A percentile compares a stretch with the other conserved stretches of the same genome.
Conservation (phyloP, 2,888 invertebrate species). For the Tuberolachnus salignus region DNA sequence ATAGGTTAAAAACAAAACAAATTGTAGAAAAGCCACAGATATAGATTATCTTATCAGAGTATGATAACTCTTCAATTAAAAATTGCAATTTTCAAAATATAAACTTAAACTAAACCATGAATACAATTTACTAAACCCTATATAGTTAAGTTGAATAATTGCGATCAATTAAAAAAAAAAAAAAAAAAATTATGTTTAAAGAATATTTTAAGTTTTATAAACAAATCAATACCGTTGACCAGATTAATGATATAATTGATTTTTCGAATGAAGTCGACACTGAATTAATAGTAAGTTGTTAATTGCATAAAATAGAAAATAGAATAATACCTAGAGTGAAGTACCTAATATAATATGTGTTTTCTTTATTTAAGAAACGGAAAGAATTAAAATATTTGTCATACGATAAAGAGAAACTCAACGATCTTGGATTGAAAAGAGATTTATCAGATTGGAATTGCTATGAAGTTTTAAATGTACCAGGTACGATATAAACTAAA, state of each 20-base stretch:
- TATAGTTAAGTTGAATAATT: too few relatives aligned
- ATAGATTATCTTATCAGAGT: too few relatives aligned
- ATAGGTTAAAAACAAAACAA: too few relatives aligned
- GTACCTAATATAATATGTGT: background rate
- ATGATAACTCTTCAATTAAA: too few relatives aligned
- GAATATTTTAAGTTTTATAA: conserved; percentile 78
- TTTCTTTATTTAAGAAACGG: conserved; percentile 18
- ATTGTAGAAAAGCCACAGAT: too few relatives aligned
- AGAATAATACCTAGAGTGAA: background rate
- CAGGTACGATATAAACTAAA: conserved; percentile 8
- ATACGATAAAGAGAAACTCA: conserved; percentile 11
- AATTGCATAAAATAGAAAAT: background rate
- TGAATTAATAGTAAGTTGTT: conserved; percentile 16
- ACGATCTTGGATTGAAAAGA: conserved; percentile 38
- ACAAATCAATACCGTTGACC: conserved; percentile 60
- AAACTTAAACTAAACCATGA: too few relatives aligned
- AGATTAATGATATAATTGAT: conserved; percentile 20
- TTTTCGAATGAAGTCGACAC: background rate
- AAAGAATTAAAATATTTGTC: background rate
- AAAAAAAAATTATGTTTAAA: conserved; percentile 73
- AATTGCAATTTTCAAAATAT: too few relatives aligned
- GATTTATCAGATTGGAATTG: conserved; percentile 45
- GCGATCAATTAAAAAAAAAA: too few relatives aligned
- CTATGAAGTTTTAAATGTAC: conserved; percentile 31
- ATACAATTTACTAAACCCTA: too few relatives aligned